Evolutionary conservation across 2,888 invertebrate species (phyloP).

Genomic region (Sesamia inferens): DNA sequence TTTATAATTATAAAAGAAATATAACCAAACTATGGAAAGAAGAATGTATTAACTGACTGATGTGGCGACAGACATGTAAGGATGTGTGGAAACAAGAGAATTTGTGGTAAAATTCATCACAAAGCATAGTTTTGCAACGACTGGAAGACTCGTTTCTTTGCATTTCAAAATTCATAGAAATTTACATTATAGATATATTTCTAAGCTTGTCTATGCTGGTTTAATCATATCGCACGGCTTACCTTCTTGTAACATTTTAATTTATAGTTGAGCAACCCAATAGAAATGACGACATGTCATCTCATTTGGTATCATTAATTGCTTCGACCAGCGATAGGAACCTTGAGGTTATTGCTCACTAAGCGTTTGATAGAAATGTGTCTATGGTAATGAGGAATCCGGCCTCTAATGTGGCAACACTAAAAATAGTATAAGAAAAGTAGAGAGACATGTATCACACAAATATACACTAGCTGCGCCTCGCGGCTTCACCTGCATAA

Average conservation of each 20-base stretch:
- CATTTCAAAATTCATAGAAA: not conserved
- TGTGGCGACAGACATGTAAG: no score
- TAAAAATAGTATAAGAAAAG: not conserved
- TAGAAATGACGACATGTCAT: slow-evolving; percentile 35
- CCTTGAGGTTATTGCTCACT: slow-evolving; percentile 27
- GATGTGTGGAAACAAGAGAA: no score
- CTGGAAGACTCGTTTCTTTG: not conserved
- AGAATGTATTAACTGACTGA: not conserved
- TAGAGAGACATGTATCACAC: not conserved
- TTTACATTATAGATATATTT: not conserved
- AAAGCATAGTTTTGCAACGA: not conserved
- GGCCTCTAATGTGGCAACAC: slow-evolving; percentile 4
- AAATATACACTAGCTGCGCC: no score
- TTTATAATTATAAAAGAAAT: no score
- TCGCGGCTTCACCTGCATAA: no score
- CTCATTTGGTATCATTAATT: slow-evolving; percentile 29
- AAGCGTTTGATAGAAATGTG: slow-evolving; percentile 5
- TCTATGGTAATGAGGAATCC: not conserved
- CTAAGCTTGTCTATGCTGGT: not conserved
- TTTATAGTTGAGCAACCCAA: slow-evolving; percentile 29
- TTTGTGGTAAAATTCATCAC: not conserved
- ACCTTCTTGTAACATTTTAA: slow-evolving; percentile 23
- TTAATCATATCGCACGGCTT: not conserved
- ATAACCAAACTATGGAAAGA: no score
- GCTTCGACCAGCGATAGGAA: slow-evolving; percentile 25